A percentile compares a stretch with the other conserved stretches of the same genome.
phyloP scores from a whole-genome alignment of 2,113 vertebrate species.

The Sceloporus undulatus region DNA sequence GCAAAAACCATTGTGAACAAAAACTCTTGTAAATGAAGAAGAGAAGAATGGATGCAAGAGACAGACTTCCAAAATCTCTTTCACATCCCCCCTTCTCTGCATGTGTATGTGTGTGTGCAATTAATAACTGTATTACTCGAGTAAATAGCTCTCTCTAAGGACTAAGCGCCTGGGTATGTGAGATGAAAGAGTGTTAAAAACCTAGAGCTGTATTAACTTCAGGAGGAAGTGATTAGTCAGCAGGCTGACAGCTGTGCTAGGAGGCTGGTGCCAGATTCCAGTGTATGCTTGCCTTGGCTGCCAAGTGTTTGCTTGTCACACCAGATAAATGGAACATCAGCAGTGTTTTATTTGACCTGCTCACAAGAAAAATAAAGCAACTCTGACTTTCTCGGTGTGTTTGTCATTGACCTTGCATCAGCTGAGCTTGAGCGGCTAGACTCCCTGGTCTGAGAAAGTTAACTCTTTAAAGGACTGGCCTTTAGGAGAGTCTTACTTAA shows the following conservation, averaged over 20 bases:
- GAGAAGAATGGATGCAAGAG: conserved; percentile 14
- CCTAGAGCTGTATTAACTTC: conserved; percentile 52
- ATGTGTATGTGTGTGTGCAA: conserved; percentile 21
- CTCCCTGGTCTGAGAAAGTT: conserved; percentile 34
- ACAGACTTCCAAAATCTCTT: conserved; percentile 14
- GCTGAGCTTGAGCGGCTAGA: conserved; percentile 42
- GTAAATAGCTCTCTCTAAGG: conserved; percentile 48
- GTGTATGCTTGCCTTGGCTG: conserved; percentile 56
- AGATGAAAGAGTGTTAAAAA: conserved; percentile 60
- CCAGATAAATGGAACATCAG: conserved; percentile 67
- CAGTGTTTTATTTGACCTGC: conserved; percentile 71
- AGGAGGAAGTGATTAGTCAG: conserved; percentile 68
- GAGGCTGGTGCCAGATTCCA: conserved; percentile 56
- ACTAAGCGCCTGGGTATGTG: not conserved
- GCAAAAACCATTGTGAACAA: conserved; percentile 37
- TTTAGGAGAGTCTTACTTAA: conserved; percentile 24
- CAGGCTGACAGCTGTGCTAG: conserved; percentile 65
- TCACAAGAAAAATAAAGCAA: conserved; percentile 68
- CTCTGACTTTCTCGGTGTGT: conserved; percentile 54
- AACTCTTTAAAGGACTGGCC: conserved; percentile 56
- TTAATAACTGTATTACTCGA: conserved; percentile 54
- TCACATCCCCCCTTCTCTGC: no score
- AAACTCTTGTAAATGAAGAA: conserved; percentile 26
- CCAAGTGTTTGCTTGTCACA: conserved; percentile 68
- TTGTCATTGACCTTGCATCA: conserved; percentile 62